Conservation (phyloP, 2,888 invertebrate genomes). For the Napeogenes inachia region DNA sequence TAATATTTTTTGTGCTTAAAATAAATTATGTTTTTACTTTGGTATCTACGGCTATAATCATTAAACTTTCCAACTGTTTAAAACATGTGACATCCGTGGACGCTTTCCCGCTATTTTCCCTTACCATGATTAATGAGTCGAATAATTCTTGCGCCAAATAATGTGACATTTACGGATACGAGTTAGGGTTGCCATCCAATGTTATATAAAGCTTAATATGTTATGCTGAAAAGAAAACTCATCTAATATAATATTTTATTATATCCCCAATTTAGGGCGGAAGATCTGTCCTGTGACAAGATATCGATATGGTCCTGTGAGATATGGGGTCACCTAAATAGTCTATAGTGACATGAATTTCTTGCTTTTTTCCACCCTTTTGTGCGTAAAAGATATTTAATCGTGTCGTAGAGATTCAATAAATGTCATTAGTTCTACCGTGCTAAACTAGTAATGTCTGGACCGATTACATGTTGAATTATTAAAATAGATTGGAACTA, state of each 20-base stretch:
- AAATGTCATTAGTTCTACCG: too few relatives aligned
- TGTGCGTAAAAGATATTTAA: too few relatives aligned
- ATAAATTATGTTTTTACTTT: background rate
- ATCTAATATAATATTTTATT: background rate
- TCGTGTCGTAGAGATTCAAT: too few relatives aligned
- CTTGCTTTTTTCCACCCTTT: too few relatives aligned
- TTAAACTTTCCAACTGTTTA: conserved; percentile 2
- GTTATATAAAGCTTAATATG: background rate
- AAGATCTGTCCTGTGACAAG: background rate
- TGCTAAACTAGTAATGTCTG: too few relatives aligned
- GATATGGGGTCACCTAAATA: too few relatives aligned
- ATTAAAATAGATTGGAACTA: too few relatives aligned
- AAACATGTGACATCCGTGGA: background rate
- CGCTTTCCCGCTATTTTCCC: background rate
- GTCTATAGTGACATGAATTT: too few relatives aligned
- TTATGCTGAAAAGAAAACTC: background rate
- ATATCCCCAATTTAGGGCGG: background rate
- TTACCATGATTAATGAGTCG: conserved; percentile 12
- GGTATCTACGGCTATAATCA: background rate
- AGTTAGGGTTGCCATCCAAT: background rate
- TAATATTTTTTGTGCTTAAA: background rate
- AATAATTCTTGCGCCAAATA: conserved; percentile 6
- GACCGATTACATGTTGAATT: too few relatives aligned
- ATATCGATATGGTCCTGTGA: background rate
- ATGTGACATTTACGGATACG: conserved; percentile 4